Percentiles rank a stretch among this genome's conserved stretches.
Evolutionary conservation across 2,113 vertebrate species (phyloP).

Genomic region (Caranx melampygus): DNA sequence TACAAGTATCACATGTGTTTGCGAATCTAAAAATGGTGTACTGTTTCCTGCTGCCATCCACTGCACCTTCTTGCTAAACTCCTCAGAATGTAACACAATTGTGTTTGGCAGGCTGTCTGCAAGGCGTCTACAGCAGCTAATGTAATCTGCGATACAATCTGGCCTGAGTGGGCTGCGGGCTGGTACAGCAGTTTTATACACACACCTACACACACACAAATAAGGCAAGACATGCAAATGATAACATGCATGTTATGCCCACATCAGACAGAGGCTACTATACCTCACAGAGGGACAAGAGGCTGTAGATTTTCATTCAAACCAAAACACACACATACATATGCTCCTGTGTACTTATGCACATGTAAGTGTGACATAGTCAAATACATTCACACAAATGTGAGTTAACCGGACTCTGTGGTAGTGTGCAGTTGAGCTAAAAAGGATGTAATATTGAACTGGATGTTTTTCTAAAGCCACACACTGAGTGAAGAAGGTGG

Average conservation of each 20-base stretch:
- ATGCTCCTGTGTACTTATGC: not conserved
- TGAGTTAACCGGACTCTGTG: not conserved
- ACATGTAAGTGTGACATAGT: constrained; percentile 5
- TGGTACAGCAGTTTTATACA: constrained; percentile 56
- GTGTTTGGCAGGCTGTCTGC: constrained; percentile 50
- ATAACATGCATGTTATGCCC: constrained; percentile 17
- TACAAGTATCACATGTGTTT: constrained; percentile 4
- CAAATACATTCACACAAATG: not conserved
- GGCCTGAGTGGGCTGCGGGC: constrained; percentile 62
- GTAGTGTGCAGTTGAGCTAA: not conserved
- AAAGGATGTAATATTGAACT: constrained; percentile 4
- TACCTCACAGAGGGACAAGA: not conserved
- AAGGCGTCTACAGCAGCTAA: constrained; percentile 58
- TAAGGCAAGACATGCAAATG: constrained; percentile 29
- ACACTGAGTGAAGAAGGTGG: not conserved
- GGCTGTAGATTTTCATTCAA: not conserved
- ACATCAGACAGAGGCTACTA: constrained; percentile 21
- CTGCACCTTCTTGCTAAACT: constrained; percentile 20
- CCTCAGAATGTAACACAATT: constrained; percentile 26
- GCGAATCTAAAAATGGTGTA: not conserved
- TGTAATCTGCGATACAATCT: constrained; percentile 67
- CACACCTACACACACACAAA: constrained; percentile 38
- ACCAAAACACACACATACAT: constrained; percentile 1
- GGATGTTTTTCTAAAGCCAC: constrained; percentile 6
- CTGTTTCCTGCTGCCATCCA: constrained; percentile 13